Conservation (phyloP, 2,888 invertebrate genomes). For the Leptura quadrifasciata region DNA sequence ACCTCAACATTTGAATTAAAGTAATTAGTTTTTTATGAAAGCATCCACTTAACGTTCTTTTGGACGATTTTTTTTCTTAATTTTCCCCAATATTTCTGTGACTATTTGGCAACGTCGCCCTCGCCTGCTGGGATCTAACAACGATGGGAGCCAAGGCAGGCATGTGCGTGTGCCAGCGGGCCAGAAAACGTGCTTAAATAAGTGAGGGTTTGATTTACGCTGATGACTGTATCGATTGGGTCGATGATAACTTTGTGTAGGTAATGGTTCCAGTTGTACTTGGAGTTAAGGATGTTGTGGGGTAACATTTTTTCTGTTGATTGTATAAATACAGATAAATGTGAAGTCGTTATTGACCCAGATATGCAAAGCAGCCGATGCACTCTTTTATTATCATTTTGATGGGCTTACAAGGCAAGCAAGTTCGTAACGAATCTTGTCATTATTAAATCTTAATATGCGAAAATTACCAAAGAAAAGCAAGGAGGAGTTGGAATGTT, state of each 20-base stretch:
- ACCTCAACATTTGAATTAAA: too few relatives aligned
- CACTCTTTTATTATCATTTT: background rate
- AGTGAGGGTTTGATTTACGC: constrained; percentile 66
- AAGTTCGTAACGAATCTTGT: background rate
- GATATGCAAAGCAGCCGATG: background rate
- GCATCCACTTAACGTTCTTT: background rate
- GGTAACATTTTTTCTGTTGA: constrained; percentile 25
- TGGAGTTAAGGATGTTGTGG: constrained; percentile 6
- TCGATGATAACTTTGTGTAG: constrained; percentile 50
- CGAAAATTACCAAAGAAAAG: too few relatives aligned
- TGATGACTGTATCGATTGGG: constrained; percentile 65
- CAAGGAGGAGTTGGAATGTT: too few relatives aligned
- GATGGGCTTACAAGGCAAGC: background rate
- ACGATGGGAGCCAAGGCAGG: constrained; percentile 34
- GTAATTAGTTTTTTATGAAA: too few relatives aligned
- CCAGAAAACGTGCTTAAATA: constrained; percentile 53
- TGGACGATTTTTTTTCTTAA: background rate
- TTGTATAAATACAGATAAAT: background rate
- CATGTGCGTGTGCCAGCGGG: constrained; percentile 38
- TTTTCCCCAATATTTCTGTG: constrained; percentile 5
- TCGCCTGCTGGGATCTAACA: constrained; percentile 37
- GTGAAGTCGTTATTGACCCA: constrained; percentile 1
- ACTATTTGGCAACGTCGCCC: constrained; percentile 25
- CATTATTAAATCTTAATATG: background rate
- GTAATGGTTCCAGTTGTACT: constrained; percentile 43